These are phyloP conservation scores for Rattus norvegicus DNA, from an alignment of 2,113 vertebrate genomes.

Conservation along the genomic window DNA sequence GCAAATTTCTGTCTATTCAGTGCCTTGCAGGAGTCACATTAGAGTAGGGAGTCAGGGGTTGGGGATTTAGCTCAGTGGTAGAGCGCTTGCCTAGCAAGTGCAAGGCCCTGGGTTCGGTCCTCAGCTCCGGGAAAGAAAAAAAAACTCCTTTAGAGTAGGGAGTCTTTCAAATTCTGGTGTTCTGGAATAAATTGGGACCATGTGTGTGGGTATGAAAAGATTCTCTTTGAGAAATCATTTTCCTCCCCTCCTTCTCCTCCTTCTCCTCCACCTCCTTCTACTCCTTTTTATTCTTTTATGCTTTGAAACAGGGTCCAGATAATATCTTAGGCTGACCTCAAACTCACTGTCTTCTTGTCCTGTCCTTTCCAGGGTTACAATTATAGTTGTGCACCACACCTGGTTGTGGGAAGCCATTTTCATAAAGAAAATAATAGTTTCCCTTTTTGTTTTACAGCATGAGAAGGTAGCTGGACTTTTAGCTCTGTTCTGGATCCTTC, in stretches of 20 bases:
- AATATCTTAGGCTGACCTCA: background rate
- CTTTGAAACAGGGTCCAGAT: background rate
- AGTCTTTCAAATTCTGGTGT: background rate
- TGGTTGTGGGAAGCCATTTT: too few relatives aligned
- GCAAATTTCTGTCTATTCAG: constrained; percentile 15
- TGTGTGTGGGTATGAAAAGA: background rate
- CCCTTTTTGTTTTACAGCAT: background rate
- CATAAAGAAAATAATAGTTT: background rate
- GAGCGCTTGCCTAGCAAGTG: too few relatives aligned
- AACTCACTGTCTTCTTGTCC: too few relatives aligned
- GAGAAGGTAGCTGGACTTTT: background rate
- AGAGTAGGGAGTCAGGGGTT: background rate
- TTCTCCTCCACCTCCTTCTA: too few relatives aligned
- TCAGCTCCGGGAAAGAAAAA: too few relatives aligned
- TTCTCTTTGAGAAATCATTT: background rate
- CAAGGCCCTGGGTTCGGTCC: too few relatives aligned
- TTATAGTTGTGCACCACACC: too few relatives aligned
- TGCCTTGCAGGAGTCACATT: background rate
- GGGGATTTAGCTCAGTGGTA: too few relatives aligned
- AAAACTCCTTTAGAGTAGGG: background rate
- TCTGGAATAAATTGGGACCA: constrained; percentile 12
- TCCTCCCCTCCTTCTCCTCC: too few relatives aligned
- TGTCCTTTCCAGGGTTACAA: too few relatives aligned
- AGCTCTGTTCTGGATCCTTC: background rate
- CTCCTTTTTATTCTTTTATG: background rate